Percentiles rank a stretch among this genome's conserved stretches.
Conservation (phyloP, 2,888 invertebrate genomes). For the Lordiphosa fenestrarum region DNA sequence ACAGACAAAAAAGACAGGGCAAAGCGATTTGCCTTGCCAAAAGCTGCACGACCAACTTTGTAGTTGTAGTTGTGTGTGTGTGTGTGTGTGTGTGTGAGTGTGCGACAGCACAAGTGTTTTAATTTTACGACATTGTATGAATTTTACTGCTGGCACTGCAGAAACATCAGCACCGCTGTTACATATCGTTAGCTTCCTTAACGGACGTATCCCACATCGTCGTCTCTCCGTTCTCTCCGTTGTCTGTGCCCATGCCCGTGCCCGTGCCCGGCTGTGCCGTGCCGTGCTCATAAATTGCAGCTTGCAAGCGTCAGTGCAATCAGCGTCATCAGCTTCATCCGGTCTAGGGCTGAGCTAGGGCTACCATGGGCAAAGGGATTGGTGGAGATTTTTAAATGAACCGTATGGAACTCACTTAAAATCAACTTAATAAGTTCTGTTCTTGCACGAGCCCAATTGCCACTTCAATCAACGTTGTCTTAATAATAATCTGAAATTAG, state of each 20-base stretch:
- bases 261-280: constrained; percentile 29
- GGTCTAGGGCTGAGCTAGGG: constrained; percentile 36
- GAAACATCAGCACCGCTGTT: constrained; percentile 67
- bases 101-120: constrained; percentile 75
- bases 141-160: constrained; percentile 77
- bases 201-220: constrained; percentile 70
- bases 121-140: constrained; percentile 78
- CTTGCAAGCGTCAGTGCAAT: constrained; percentile 72
- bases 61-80: constrained; percentile 40
- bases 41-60: constrained; percentile 72
- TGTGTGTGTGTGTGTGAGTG: constrained; percentile 31
- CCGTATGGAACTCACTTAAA: too few relatives aligned
- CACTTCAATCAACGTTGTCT: too few relatives aligned
- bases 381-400: too few relatives aligned
- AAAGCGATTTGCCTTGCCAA: constrained; percentile 74
- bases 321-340: constrained; percentile 74
- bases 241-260: constrained; percentile 46
- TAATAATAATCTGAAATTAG: too few relatives aligned
- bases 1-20: constrained; percentile 27
- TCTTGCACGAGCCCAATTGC: too few relatives aligned
- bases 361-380: constrained; percentile 35
- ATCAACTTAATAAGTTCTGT: too few relatives aligned
- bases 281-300: constrained; percentile 69
- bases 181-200: constrained; percentile 73
- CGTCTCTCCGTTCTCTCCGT: constrained; percentile 4